Evolutionary conservation across 2,888 invertebrate genomes (phyloP), one percentile per base, ranked within the genome.

Genomic region (Lycia hirtaria): DNA sequence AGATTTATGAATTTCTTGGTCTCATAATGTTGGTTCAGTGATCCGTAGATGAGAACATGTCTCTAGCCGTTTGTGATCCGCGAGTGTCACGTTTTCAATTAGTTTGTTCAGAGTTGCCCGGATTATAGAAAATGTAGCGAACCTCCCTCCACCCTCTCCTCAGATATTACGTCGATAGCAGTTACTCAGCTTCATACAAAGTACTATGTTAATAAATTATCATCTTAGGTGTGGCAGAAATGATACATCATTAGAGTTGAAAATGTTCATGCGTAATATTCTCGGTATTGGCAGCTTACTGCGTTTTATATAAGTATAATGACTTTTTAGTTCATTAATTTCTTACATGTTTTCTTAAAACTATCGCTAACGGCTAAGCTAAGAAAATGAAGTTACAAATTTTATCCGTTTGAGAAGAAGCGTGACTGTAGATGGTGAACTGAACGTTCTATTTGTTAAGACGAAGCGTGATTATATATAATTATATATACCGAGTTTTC

Each of bases 31-130:
- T n/a, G 30, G 56, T 65, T 64, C 59, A 19, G 50, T 47, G 60
- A 57, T 35, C 60, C 49, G 48, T 44, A 69, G 32, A 56, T 44
- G 43, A 55, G 71, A 76, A 59, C 68, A 60, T 66, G 67, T 67
- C 64, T 59, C 60, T 55, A 65, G 64, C 59, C 71, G 72, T 72
- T 72, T 68, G 69, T 71, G 66, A 69, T 66, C 73, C 66, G 75
- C 72, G 69, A 71, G 70, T 72, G 83, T 87, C 88, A 88, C 88
- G 89, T 88, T 87, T 88, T 87, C 86, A 87, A 88, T 89, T 88
- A 88, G 86, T 80, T 75, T 79, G 77, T 75, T 79, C 79, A 74
- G 72, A 17, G 72, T 72, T 69, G 73, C 72, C 72, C 67, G 74
- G 75, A 80, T 80, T 75, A 79, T 76, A 77, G 78, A 75, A 76